These are phyloP conservation scores for Rotaria sp. DNA, from an alignment of 2,888 invertebrate species.

Conservation along the genomic window DNA sequence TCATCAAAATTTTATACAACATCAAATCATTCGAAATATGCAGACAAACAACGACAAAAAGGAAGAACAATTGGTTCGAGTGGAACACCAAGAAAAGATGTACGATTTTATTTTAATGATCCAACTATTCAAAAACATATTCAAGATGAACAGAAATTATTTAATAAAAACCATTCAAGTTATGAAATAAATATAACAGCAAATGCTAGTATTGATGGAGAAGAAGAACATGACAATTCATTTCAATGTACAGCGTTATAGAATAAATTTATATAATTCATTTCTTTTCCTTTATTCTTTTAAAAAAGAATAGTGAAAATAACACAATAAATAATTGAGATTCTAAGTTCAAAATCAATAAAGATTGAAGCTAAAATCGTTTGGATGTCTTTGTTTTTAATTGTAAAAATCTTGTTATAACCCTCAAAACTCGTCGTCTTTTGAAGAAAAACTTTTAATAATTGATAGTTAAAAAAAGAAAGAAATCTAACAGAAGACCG, in stretches of 20 bases:
- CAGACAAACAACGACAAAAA: not conserved
- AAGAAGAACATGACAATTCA: not conserved
- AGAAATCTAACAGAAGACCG: too few relatives aligned
- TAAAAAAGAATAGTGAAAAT: too few relatives aligned
- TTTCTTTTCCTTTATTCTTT: too few relatives aligned
- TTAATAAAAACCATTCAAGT: not conserved
- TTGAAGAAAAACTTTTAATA: too few relatives aligned
- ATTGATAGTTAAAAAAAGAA: too few relatives aligned
- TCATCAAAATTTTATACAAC: not conserved
- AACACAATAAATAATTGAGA: too few relatives aligned
- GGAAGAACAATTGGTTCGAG: not conserved
- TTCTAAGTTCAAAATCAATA: too few relatives aligned
- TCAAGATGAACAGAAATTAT: not conserved
- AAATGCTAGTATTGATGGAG: not conserved
- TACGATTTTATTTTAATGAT: conserved; percentile 8
- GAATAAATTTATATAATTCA: not conserved
- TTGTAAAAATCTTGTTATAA: too few relatives aligned
- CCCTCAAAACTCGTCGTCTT: too few relatives aligned
- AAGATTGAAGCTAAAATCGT: too few relatives aligned
- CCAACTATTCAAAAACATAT: not conserved
- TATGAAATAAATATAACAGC: not conserved
- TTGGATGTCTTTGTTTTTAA: too few relatives aligned
- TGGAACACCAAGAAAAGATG: not conserved
- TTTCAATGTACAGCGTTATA: conserved; percentile 2
- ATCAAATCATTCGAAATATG: not conserved